These are phyloP conservation scores for Sycobia sp. DNA, from an alignment of 1,140 invertebrate species.

Conservation along the genomic window DNA sequence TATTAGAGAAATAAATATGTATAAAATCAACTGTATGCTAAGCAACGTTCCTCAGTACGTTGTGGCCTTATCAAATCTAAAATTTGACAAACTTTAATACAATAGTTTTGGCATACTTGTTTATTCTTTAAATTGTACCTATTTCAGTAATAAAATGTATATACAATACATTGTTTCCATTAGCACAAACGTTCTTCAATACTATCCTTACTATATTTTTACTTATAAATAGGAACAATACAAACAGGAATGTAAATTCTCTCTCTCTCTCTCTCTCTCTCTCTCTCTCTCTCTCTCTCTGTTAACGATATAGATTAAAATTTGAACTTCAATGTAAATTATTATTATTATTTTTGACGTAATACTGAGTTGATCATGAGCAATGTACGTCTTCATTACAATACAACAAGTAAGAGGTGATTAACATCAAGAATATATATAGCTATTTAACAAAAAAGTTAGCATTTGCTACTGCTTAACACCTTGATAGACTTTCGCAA, in stretches of 20 bases:
- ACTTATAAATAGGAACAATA: constrained; percentile 41
- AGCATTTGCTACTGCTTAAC: constrained; percentile 10
- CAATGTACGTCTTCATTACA: too few relatives aligned
- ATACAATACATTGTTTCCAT: constrained; percentile 21
- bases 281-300: background rate
- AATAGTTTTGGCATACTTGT: constrained; percentile 16
- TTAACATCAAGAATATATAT: too few relatives aligned
- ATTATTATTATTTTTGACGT: constrained; percentile 15
- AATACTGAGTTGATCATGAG: background rate
- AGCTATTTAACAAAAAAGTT: too few relatives aligned
- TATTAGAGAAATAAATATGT: background rate
- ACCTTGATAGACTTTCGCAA: constrained; percentile 12
- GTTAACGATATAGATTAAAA: constrained; percentile 5
- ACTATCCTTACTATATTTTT: constrained; percentile 14
- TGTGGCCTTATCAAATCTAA: background rate
- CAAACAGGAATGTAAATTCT: constrained; percentile 36
- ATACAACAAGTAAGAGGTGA: too few relatives aligned
- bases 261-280: background rate
- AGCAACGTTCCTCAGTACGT: constrained; percentile 6
- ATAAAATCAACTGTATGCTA: background rate
- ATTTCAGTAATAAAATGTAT: constrained; percentile 28
- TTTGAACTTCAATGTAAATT: constrained; percentile 22
- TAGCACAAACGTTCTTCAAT: background rate
- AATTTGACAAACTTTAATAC: constrained; percentile 20
- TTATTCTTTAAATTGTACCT: constrained; percentile 14